Base-by-base conservation (phyloP, 2,888 invertebrate genomes). In the Oligia latruncula region DNA sequence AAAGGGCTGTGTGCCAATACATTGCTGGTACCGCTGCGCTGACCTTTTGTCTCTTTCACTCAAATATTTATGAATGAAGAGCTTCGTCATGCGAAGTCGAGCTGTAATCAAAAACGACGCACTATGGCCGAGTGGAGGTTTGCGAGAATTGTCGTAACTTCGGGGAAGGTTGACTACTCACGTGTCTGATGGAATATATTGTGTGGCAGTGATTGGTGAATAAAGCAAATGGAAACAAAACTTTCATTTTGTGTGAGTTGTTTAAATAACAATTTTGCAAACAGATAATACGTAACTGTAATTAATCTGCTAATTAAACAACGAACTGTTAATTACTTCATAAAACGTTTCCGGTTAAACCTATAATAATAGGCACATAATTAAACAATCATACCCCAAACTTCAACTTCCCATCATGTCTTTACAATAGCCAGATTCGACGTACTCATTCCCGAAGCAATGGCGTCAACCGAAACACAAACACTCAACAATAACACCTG, bases 1-100 rank as follows among this genome's bases (percentile, higher is more conserved):
- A 85, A 77, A 87, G 77, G 81, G 71, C 84, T 85, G 84, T 35
- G 72, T 80, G 81, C 87, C 85, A 84, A 87, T 87, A 87, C 81
- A 71, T 67, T 17, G 77, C 49, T 52, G 60, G 72, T 66, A 35
- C 74, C 67, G 81, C 46, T 75, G 80, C 67, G 81, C 46, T 75
- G 80, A 77, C 87, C 87, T 83, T 80, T 80, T 88, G 87, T 87
- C 77, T 80, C 67, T 35, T 58, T 73, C 65, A 67, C 75, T 87
- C 65, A 55, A 81, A 85, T 85, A 87, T 89, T 85, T 77, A 89
- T 80, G 81, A 77, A 80, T 80, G 78, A 80, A 77, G 70, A 84
- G 76, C 55, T 82, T 83, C 67, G 71, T 43, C 60, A 67, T 58
- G 43, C 67, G 77, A 49, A 52, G 46, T 55, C 58, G 62, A 52